phyloP scores from a whole-genome alignment of 2,797 vertebrate species.

The Perodicticus potto region DNA sequence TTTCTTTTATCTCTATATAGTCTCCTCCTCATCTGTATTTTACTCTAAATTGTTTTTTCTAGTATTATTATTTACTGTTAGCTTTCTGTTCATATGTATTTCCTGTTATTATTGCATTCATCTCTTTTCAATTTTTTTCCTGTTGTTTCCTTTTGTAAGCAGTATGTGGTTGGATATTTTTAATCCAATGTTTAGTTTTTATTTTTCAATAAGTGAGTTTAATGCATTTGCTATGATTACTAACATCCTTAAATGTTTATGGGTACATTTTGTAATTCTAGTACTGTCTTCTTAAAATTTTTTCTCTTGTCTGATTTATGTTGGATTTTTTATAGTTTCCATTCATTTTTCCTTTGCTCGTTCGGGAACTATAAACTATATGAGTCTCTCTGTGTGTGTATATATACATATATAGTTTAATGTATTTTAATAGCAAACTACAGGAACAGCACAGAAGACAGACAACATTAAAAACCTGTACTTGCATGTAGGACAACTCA shows the following conservation, averaged over 20 bases:
- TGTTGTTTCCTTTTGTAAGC: not conserved
- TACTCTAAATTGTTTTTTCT: not conserved
- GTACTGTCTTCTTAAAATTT: not conserved
- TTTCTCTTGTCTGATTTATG: not conserved
- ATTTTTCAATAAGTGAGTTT: not conserved
- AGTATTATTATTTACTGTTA: not conserved
- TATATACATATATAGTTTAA: no score
- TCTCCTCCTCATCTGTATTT: not conserved
- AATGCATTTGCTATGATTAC: not conserved
- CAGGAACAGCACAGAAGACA: slow-evolving; percentile 90
- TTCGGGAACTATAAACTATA: not conserved
- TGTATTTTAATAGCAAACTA: slow-evolving; percentile 49
- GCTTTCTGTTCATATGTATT: not conserved
- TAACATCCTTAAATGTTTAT: not conserved
- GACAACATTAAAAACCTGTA: slow-evolving; percentile 89
- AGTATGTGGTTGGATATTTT: not conserved
- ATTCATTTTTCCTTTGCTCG: not conserved
- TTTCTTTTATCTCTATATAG: not conserved
- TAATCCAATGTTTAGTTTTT: not conserved
- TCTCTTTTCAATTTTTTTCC: not conserved
- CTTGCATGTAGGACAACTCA: slow-evolving; percentile 87
- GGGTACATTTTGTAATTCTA: not conserved
- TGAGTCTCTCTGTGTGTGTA: no score
- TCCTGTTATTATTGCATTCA: not conserved
- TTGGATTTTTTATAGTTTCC: not conserved